Evolutionary conservation across 2,113 vertebrate genomes (phyloP).

Genomic region (Mystacornis crossleyi): DNA sequence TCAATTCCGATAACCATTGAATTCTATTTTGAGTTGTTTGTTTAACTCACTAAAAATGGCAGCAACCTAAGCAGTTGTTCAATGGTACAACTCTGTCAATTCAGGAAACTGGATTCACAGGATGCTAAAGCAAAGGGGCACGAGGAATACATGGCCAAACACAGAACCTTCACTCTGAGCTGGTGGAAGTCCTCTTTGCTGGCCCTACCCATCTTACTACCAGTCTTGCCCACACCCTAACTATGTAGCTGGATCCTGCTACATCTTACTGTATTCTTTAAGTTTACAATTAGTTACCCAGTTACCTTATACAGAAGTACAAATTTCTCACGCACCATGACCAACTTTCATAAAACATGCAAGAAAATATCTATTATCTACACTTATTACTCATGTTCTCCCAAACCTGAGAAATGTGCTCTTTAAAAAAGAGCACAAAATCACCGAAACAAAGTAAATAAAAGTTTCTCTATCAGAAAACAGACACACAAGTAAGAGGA

Average conservation of each 20-base stretch:
- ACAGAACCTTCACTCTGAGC: background rate
- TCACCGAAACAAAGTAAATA: background rate
- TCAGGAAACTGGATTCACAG: background rate
- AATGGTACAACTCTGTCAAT: background rate
- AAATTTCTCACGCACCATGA: background rate
- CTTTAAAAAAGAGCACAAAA: background rate
- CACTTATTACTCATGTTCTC: background rate
- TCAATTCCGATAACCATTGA: background rate
- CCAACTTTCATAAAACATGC: background rate
- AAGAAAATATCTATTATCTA: background rate
- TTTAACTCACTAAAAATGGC: background rate
- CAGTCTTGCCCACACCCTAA: background rate
- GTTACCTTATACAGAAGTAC: background rate
- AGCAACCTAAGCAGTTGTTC: background rate
- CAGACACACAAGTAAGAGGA: background rate
- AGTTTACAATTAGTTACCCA: background rate
- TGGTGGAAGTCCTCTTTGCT: background rate
- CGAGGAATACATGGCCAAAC: background rate
- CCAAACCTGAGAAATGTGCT: background rate
- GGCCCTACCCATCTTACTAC: background rate
- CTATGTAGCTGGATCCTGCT: background rate
- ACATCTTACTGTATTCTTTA: background rate
- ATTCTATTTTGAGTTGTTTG: background rate
- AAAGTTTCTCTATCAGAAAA: background rate
- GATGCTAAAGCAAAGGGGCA: background rate